Conservation (phyloP, 2,113 vertebrate genomes). For the Hystrix brachyura region DNA sequence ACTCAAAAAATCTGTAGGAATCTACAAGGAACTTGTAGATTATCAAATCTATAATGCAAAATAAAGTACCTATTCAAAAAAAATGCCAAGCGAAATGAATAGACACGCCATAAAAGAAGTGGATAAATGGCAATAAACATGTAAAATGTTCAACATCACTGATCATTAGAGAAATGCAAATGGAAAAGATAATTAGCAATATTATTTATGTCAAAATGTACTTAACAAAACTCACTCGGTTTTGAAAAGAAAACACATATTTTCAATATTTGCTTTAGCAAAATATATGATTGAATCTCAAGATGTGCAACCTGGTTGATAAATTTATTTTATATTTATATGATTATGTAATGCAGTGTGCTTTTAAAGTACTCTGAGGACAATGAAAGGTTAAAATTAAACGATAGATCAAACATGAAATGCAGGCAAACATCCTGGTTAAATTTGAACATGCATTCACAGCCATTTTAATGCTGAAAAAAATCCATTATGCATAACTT, state of each 20-base stretch:
- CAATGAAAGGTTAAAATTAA: not conserved
- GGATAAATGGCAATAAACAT: too few species aligned
- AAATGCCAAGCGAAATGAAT: too few species aligned
- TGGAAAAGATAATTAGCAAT: not conserved
- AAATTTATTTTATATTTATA: not conserved
- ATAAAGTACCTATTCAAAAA: too few species aligned
- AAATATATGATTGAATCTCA: not conserved
- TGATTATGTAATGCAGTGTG: not conserved
- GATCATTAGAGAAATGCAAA: too few species aligned
- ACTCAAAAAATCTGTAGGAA: too few species aligned
- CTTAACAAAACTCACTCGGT: not conserved
- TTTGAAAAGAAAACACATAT: not conserved
- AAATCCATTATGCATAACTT: not conserved
- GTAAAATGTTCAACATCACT: too few species aligned
- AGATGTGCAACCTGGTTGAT: not conserved
- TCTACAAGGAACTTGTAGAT: too few species aligned
- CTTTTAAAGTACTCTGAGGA: not conserved
- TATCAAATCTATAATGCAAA: too few species aligned
- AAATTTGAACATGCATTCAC: not conserved
- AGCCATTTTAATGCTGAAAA: not conserved
- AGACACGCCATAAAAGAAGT: too few species aligned
- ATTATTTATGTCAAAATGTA: not conserved
- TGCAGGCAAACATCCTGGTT: not conserved
- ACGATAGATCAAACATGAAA: not conserved
- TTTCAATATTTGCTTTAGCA: not conserved